phyloP scores from a whole-genome alignment of 2,113 vertebrate genomes.

The Gambusia affinis region DNA sequence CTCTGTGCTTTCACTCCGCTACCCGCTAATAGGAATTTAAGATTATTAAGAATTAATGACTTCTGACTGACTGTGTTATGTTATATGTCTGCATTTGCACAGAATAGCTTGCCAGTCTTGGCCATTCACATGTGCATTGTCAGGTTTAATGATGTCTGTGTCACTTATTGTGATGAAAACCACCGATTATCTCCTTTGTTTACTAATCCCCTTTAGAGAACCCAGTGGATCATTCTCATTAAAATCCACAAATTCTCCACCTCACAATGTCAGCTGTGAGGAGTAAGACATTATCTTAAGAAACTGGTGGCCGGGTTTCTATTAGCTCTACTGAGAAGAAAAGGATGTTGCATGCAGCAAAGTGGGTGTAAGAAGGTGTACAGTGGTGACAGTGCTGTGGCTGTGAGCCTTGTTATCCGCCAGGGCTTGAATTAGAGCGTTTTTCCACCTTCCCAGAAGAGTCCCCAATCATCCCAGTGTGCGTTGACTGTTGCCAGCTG shows the following conservation, averaged over 20 bases:
- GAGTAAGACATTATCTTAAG: conserved; percentile 57
- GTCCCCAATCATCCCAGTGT: conserved; percentile 31
- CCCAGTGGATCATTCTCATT: conserved; percentile 72
- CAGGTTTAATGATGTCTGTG: conserved; percentile 50
- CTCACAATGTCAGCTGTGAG: conserved; percentile 74
- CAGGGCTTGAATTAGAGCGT: conserved; percentile 48
- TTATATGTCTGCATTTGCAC: conserved; percentile 10
- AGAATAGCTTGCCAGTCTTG: not conserved
- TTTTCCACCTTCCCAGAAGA: conserved; percentile 42
- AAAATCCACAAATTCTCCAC: conserved; percentile 74
- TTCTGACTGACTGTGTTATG: conserved; percentile 32
- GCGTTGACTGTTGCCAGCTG: conserved; percentile 37
- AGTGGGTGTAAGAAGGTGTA: conserved; percentile 10
- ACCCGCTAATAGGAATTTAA: conserved; percentile 67
- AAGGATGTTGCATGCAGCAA: conserved; percentile 3
- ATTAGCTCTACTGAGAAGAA: conserved; percentile 47
- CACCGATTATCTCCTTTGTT: conserved; percentile 60
- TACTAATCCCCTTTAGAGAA: conserved; percentile 61
- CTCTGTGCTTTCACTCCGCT: conserved; percentile 66
- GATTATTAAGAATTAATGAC: conserved; percentile 65
- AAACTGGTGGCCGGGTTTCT: conserved; percentile 34
- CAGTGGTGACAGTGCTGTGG: conserved; percentile 9
- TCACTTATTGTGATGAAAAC: conserved; percentile 34
- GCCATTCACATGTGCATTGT: conserved; percentile 5
- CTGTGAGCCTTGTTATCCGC: conserved; percentile 10